Conservation (phyloP, 2,113 vertebrate genomes). For the Aphyosemion australe region DNA sequence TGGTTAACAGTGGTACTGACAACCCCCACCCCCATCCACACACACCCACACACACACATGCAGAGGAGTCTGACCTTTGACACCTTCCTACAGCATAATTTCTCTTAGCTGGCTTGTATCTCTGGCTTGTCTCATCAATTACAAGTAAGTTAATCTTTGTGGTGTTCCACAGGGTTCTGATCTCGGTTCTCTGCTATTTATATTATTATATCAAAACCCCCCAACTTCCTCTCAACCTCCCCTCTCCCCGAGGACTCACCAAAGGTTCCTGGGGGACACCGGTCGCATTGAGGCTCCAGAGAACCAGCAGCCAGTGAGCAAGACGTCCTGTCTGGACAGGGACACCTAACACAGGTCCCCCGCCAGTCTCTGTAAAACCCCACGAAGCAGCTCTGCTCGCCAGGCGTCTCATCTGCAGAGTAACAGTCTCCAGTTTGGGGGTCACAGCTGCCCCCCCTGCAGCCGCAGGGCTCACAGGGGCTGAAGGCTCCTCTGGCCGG, state of each 20-base stretch:
- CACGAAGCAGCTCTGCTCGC: slow-evolving; percentile 8
- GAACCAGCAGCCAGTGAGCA: slow-evolving; percentile 76
- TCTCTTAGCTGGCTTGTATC: too few relatives aligned
- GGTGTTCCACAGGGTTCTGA: too few relatives aligned
- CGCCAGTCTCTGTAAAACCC: slow-evolving; percentile 83
- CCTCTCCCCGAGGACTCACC: too few relatives aligned
- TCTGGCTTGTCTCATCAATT: too few relatives aligned
- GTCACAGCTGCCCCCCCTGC: slow-evolving; percentile 88
- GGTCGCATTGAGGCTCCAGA: slow-evolving; percentile 76
- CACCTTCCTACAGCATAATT: too few relatives aligned
- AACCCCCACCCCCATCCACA: too few relatives aligned
- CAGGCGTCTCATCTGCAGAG: slow-evolving; percentile 54
- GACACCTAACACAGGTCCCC: slow-evolving; percentile 78
- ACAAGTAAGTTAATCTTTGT: too few relatives aligned
- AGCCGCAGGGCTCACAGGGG: slow-evolving; percentile 83
- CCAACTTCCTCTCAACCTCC: not conserved
- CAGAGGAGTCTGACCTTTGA: too few relatives aligned
- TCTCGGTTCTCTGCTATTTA: too few relatives aligned
- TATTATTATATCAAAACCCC: too few relatives aligned
- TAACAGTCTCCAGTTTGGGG: slow-evolving; percentile 83
- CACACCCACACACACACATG: too few relatives aligned
- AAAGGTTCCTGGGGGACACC: slow-evolving; percentile 81
- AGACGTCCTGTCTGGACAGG: slow-evolving; percentile 78
- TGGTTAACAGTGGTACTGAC: too few relatives aligned
- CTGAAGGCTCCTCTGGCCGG: slow-evolving; percentile 78